Conservation (phyloP, 2,797 vertebrate genomes). For the Pelochelys cantorii region DNA sequence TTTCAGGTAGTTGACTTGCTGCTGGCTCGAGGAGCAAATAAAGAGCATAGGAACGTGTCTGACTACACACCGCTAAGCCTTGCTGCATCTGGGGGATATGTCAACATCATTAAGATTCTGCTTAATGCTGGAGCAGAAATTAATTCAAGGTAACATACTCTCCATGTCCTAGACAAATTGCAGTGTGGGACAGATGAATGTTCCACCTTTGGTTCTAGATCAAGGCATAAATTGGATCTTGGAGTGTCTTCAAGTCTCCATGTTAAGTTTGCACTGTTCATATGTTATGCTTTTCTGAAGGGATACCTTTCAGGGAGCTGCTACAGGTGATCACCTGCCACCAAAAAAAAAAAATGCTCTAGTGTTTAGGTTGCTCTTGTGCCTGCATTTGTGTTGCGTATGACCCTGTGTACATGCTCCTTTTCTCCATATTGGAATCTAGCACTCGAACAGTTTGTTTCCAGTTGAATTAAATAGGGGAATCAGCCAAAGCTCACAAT, state of each 20-base stretch:
- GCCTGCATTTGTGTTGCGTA: background rate
- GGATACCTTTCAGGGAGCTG: background rate
- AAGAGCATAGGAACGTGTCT: conserved; percentile 98
- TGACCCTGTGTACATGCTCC: background rate
- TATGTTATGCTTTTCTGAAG: background rate
- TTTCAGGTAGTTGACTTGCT: conserved; percentile 96
- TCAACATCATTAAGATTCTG: conserved; percentile 99
- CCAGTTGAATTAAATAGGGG: rapidly evolving
- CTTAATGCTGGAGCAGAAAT: conserved; percentile 99
- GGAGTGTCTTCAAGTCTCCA: background rate
- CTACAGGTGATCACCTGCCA: background rate
- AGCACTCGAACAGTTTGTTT: background rate
- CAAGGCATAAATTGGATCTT: background rate
- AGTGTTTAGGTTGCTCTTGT: background rate
- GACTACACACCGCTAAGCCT: conserved; percentile 98
- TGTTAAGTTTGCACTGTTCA: background rate
- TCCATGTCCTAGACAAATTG: background rate
- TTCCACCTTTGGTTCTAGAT: rapidly evolving
- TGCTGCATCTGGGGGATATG: conserved; percentile 98
- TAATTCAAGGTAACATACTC: conserved; percentile 92
- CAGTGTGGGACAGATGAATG: no score
- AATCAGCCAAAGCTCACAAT: background rate
- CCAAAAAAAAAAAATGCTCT: background rate
- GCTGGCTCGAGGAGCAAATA: conserved; percentile 96
- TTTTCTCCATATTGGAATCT: background rate